Conservation (phyloP, 2,113 vertebrate genomes). For the Sander lucioperca region DNA sequence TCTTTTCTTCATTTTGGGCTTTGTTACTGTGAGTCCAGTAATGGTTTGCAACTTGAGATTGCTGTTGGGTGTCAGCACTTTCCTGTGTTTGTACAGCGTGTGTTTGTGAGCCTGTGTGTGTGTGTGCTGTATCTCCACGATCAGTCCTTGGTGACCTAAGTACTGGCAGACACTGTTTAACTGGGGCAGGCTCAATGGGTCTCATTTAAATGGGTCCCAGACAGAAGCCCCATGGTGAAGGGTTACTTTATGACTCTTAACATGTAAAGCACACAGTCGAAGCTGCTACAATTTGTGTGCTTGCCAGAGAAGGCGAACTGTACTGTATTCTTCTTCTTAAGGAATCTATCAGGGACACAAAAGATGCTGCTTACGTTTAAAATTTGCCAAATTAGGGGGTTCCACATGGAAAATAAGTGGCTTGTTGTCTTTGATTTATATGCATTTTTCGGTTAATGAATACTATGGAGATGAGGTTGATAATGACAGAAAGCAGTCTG, state of each 20-base stretch:
- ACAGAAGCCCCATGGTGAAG: slow-evolving; percentile 76
- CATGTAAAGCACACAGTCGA: slow-evolving; percentile 70
- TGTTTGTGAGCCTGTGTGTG: slow-evolving; percentile 46
- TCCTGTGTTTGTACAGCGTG: slow-evolving; percentile 72
- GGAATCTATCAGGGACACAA: slow-evolving; percentile 45
- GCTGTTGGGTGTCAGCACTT: slow-evolving; percentile 79
- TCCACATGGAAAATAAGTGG: slow-evolving; percentile 14
- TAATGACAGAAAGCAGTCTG: slow-evolving; percentile 63
- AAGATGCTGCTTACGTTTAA: slow-evolving; percentile 38
- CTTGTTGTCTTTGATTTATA: slow-evolving; percentile 56
- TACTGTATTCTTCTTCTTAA: slow-evolving; percentile 37
- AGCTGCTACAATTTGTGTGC: slow-evolving; percentile 59
- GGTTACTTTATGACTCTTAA: slow-evolving; percentile 76
- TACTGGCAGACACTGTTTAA: slow-evolving; percentile 81
- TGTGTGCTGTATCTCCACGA: slow-evolving; percentile 76
- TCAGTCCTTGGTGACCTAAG: slow-evolving; percentile 77
- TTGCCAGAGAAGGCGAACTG: slow-evolving; percentile 43
- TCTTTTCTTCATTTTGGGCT: slow-evolving; percentile 64
- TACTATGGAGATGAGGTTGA: slow-evolving; percentile 49
- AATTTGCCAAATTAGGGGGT: slow-evolving; percentile 45
- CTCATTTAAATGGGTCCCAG: slow-evolving; percentile 83
- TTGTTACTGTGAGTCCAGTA: slow-evolving; percentile 69
- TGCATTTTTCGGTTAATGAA: slow-evolving; percentile 62
- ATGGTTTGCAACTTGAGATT: slow-evolving; percentile 72
- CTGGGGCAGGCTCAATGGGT: slow-evolving; percentile 81